Conservation (phyloP, 2,888 invertebrate species). For the Polietes domitor region DNA sequence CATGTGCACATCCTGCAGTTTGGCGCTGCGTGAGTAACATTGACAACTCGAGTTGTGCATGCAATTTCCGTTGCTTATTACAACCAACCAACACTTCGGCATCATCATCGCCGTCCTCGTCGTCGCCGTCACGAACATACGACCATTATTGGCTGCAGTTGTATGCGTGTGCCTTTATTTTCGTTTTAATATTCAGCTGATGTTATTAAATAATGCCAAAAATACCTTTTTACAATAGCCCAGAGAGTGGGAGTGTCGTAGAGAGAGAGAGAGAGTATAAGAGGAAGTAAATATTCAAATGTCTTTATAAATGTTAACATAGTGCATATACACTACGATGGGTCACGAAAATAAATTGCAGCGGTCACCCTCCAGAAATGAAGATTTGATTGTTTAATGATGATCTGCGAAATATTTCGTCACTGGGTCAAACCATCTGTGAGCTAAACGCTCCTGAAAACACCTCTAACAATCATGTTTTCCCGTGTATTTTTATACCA, state of each 20-base stretch:
- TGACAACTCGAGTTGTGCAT: slow-evolving; percentile 25
- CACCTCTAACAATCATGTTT: no score
- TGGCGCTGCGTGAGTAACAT: not conserved
- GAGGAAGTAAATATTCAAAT: slow-evolving; percentile 17
- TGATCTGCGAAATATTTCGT: no score
- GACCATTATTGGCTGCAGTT: slow-evolving; percentile 1
- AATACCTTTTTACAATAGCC: slow-evolving; percentile 39
- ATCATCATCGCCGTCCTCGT: slow-evolving; percentile 32
- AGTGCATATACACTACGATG: not conserved
- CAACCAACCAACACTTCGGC: no score
- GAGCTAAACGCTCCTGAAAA: no score
- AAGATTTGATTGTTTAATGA: no score
- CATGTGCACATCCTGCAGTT: slow-evolving; percentile 22
- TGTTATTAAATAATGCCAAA: slow-evolving; percentile 55
- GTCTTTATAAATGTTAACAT: slow-evolving; percentile 28
- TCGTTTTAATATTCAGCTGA: slow-evolving; percentile 56
- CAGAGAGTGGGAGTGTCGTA: not conserved
- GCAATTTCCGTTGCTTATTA: slow-evolving; percentile 43
- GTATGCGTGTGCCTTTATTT: slow-evolving; percentile 26
- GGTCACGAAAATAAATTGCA: no score
- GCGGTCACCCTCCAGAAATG: no score
- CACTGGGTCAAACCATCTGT: no score
- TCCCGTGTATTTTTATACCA: no score
- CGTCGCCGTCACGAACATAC: no score
- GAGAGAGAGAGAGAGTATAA: not conserved